Conservation (phyloP, 2,888 invertebrate genomes). For the Zygothrica quintamaculata region DNA sequence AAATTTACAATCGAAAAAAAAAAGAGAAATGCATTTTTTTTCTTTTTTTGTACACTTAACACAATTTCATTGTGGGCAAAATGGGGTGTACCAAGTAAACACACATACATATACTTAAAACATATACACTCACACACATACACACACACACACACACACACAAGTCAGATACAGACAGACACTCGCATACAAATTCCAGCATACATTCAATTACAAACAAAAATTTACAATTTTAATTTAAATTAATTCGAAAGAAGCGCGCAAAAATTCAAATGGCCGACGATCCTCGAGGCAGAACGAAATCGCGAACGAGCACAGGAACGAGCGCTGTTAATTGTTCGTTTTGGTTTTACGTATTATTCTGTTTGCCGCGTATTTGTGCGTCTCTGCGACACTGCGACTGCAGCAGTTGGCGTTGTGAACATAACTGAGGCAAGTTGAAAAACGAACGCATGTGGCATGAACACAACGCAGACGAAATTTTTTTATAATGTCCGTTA, state of each 20-base stretch:
- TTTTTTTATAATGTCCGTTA: conserved; percentile 39
- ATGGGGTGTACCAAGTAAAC: too few species aligned
- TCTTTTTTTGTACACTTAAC: too few species aligned
- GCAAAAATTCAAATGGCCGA: conserved; percentile 41
- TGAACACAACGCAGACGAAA: conserved; percentile 17
- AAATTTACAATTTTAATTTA: conserved; percentile 23
- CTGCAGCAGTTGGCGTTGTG: conserved; percentile 74
- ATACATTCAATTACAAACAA: conserved; percentile 3
- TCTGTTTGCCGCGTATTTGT: conserved; percentile 50
- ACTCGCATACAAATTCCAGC: neutral
- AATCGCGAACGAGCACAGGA: conserved; percentile 20
- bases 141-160: conserved; percentile 2
- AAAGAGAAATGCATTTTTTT: conserved; percentile 17
- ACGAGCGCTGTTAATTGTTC: conserved; percentile 13
- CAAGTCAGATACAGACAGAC: conserved; percentile 1
- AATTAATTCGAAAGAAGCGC: too few species aligned
- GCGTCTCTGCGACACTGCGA: conserved; percentile 59
- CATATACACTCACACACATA: neutral
- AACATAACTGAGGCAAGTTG: conserved; percentile 67
- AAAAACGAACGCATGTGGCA: conserved; percentile 49
- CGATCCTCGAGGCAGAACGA: conserved; percentile 35
- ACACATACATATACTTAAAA: too few species aligned
- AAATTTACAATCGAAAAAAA: conserved; percentile 3
- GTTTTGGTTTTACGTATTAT: conserved; percentile 29
- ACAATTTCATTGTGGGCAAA: too few species aligned